Conservation (phyloP, 2,797 vertebrate genomes). For the Martes flavigula region DNA sequence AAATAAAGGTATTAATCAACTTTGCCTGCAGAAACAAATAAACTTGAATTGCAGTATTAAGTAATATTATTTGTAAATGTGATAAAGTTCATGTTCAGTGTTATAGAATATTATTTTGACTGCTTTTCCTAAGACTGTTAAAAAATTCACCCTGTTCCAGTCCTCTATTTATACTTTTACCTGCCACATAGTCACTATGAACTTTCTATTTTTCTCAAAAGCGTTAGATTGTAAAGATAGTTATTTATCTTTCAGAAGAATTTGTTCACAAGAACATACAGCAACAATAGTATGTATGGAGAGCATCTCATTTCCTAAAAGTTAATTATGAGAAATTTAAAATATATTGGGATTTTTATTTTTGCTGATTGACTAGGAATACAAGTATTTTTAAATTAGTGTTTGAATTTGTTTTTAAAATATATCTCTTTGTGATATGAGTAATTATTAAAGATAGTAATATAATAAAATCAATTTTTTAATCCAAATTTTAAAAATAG, state of each 20-base stretch:
- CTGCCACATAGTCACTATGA: background rate
- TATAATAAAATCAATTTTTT: background rate
- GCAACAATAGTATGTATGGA: background rate
- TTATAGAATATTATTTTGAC: background rate
- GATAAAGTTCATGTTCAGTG: background rate
- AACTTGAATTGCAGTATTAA: background rate
- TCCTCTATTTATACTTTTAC: background rate
- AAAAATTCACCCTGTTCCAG: background rate
- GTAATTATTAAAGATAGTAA: background rate
- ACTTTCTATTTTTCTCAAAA: background rate
- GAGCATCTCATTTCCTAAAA: background rate
- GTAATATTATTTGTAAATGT: background rate
- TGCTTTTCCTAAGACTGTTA: background rate
- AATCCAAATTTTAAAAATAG: background rate
- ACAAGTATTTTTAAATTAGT: background rate
- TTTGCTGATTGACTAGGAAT: background rate
- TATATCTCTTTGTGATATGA: background rate
- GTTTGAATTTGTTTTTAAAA: background rate
- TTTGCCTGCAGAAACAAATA: background rate
- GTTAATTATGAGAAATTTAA: background rate
- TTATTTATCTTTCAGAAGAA: background rate
- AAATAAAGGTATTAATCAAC: background rate
- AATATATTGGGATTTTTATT: background rate
- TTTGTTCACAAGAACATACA: background rate
- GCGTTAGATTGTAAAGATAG: background rate